Percentiles rank a stretch among this genome's conserved stretches.
Evolutionary conservation across 1,140 invertebrate genomes (phyloP).

Genomic region (Cotesia vestalis): DNA sequence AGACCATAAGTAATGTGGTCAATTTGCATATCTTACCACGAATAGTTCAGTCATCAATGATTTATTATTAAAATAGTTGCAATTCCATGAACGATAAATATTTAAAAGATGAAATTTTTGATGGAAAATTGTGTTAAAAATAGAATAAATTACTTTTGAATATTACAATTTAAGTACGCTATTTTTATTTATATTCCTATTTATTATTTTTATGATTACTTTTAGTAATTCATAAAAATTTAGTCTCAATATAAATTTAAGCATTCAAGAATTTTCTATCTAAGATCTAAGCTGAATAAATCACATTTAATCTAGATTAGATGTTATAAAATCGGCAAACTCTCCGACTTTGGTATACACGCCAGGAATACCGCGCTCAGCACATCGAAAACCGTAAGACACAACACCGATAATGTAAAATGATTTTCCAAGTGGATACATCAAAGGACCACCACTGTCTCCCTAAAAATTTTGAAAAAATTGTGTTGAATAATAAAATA

Average conservation of each 20-base stretch:
- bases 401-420: conserved; percentile 78
- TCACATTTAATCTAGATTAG: conserved; percentile 28
- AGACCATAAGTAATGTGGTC: no score
- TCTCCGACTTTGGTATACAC: conserved; percentile 79
- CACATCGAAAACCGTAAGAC: conserved; percentile 79
- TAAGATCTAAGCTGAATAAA: background rate
- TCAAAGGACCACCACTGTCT: conserved; percentile 86
- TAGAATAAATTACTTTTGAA: no score
- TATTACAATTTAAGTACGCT: no score
- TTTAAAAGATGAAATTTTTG: no score
- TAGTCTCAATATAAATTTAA: background rate
- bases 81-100: no score
- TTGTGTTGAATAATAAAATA: background rate
- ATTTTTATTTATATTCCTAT: no score
- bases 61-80: no score
- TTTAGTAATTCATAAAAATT: no score
- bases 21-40: no score
- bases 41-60: no score
- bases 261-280: background rate
- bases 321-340: conserved; percentile 71
- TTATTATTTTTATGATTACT: no score
- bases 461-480: conserved; percentile 64
- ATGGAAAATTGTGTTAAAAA: no score
- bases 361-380: conserved; percentile 76
- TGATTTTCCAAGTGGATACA: conserved; percentile 63